Evolutionary conservation across 2,113 vertebrate genomes (phyloP).

Genomic region (Callaeas wilsoni): DNA sequence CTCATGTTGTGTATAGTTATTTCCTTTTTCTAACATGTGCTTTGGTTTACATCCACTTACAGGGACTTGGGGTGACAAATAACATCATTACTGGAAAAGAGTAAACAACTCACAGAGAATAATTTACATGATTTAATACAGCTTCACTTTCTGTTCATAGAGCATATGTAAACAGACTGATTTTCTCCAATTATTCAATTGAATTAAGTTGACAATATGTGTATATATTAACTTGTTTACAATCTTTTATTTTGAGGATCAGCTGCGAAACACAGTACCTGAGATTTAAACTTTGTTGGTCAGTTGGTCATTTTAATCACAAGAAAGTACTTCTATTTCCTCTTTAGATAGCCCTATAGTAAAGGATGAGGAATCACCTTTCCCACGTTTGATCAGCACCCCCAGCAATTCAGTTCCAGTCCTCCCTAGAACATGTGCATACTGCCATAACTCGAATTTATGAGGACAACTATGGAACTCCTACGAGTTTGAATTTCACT

Average conservation of each 20-base stretch:
- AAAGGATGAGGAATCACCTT: background rate
- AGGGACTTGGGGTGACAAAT: conserved; percentile 49
- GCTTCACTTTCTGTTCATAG: conserved; percentile 38
- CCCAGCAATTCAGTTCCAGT: background rate
- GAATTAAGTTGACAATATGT: conserved; percentile 37
- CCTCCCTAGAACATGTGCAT: background rate
- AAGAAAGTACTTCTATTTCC: background rate
- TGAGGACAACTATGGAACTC: background rate
- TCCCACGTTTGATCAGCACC: background rate
- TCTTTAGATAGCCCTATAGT: background rate
- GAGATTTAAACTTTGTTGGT: background rate
- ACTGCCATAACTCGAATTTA: background rate
- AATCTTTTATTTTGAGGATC: conserved; percentile 1
- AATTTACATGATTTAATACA: conserved; percentile 59
- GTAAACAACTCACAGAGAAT: conserved; percentile 53
- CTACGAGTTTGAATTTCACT: background rate
- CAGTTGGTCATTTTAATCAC: background rate
- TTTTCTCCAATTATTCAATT: conserved; percentile 55
- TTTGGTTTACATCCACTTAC: conserved; percentile 16
- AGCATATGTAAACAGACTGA: conserved; percentile 41
- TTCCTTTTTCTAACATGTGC: conserved; percentile 1
- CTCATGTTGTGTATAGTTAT: background rate
- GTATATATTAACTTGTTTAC: conserved; percentile 20
- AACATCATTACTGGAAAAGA: conserved; percentile 48
- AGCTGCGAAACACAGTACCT: background rate